Base-by-base conservation (phyloP, 2,888 invertebrate genomes). In the Parascotia fuliginaria region DNA sequence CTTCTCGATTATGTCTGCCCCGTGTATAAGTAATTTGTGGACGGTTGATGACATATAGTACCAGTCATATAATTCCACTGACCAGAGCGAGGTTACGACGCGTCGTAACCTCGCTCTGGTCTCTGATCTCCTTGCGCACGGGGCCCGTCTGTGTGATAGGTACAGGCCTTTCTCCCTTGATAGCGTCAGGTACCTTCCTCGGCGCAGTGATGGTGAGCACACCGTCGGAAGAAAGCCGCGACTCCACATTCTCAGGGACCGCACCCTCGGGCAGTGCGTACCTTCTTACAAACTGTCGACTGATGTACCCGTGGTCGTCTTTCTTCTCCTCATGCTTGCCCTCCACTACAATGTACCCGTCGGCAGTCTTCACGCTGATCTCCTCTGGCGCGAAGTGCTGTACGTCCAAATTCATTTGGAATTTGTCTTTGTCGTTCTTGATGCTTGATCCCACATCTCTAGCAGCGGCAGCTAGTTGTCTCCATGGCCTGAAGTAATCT, bases 251-350 rank as follows among this genome's bases (percentile, higher is more conserved):
- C 41, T 94, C 94, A 1, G 95, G 87, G 54, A 94, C 93, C 38
- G 94, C 94, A 9, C 94, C 95, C 67, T 95, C 93, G 0, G 97
- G 96, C 43, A 97, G 78, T 12, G 93, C 84, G 73, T 96, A 97
- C 56, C 95, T 93, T 24, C 96, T 92, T 28, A 94, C 92, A 66
- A 96, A 95, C 64, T 96, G 95, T 16, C 96, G 92, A 3, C 95
- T 94, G 55, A 96, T 93, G 60, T 88, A 94, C 0, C 96, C 96
- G 67, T 95, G 94, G 16, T 95, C 94, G 61, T 96, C 96, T 54
- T 94, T 92, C 67, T 94, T 94, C 74, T 96, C 96, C 64, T 95
- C 95, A 67, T 97, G 96, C 73, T 95, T 96, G 0, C 95, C 96
- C 77, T 96, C 95, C 15, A 96, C 92, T 2, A 95, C 92, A n/a